Percentiles rank a stretch among this genome's conserved stretches.
Evolutionary conservation across 2,888 invertebrate genomes (phyloP).

Genomic region (Eupithecia centaureata): DNA sequence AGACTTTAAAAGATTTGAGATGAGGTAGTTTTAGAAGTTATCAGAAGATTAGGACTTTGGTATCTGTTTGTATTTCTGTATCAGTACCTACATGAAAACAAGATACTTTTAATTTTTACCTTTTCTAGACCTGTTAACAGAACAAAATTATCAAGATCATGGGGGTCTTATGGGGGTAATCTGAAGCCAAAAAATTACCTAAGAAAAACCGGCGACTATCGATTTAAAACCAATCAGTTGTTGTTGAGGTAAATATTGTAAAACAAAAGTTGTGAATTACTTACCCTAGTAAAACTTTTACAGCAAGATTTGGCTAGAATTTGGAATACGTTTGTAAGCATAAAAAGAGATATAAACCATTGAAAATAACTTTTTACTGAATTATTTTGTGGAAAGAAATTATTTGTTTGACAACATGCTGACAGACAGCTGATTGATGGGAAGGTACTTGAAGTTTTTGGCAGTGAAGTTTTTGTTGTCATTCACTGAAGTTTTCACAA

Average conservation of each 20-base stretch:
- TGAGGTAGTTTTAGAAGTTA: no score
- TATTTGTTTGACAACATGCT: slow-evolving; percentile 7
- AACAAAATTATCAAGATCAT: neutral
- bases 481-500: no score
- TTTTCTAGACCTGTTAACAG: no score
- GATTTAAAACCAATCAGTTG: neutral
- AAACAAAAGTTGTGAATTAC: neutral
- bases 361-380: neutral
- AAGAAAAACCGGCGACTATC: neutral
- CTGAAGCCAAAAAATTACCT: neutral
- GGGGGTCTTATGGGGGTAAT: no score
- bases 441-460: no score
- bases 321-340: neutral
- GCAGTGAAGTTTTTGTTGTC: neutral
- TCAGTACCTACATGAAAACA: neutral
- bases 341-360: neutral
- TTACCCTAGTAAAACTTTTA: neutral
- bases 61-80: no score
- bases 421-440: no score
- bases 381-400: neutral
- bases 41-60: no score
- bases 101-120: neutral
- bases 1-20: neutral
- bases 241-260: neutral
- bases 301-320: neutral